phyloP scores from a whole-genome alignment of 2,113 vertebrate species.

The Protomyctophum bolini region DNA sequence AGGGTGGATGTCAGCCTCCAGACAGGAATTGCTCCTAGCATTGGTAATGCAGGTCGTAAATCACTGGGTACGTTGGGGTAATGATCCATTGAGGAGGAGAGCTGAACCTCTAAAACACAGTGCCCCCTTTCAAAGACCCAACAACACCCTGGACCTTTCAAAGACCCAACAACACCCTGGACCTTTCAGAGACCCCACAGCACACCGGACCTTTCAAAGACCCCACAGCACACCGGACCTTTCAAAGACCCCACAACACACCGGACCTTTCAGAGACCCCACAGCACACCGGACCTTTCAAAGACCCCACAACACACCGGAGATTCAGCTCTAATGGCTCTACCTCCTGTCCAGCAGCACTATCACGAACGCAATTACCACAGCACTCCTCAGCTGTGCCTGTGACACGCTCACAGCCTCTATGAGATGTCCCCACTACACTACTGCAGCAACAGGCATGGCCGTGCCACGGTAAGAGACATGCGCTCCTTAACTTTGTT shows the following conservation, averaged over 20 bases:
- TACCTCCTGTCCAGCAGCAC: constrained; percentile 10
- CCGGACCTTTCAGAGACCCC: neutral
- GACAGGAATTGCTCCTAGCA: constrained; percentile 60
- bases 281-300: neutral
- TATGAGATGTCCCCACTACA: neutral
- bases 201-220: too few species aligned
- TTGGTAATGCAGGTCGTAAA: constrained; percentile 53
- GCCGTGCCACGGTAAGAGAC: neutral
- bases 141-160: too few species aligned
- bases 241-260: constrained; percentile 29
- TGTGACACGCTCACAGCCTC: constrained; percentile 2
- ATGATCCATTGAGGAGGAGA: constrained; percentile 49
- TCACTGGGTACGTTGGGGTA: constrained; percentile 51
- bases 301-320: constrained; percentile 2
- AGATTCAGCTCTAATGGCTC: neutral
- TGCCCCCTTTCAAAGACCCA: constrained; percentile 34
- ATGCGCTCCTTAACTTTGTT: too few species aligned
- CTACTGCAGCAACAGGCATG: constrained; percentile 2
- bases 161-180: too few species aligned
- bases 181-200: constrained; percentile 39
- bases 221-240: too few species aligned
- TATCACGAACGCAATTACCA: constrained; percentile 28
- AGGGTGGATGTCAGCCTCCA: constrained; percentile 43
- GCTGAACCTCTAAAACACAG: constrained; percentile 36
- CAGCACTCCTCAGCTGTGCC: constrained; percentile 11